phyloP scores from a whole-genome alignment of 1,140 invertebrate genomes.

The Varroa destructor region DNA sequence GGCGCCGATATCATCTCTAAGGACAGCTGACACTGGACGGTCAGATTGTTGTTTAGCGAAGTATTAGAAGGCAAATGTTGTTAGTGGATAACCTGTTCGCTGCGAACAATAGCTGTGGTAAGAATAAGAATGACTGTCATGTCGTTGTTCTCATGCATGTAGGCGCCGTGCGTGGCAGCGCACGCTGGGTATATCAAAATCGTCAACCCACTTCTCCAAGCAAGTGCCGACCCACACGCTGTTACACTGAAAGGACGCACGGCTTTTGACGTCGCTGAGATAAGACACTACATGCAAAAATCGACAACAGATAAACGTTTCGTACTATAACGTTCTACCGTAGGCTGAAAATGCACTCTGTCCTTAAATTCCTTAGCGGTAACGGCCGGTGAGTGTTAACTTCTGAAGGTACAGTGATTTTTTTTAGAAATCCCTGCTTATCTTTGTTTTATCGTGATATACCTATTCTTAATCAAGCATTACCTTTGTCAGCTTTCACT shows the following conservation, averaged over 20 bases:
- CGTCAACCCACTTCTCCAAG: constrained; percentile 37
- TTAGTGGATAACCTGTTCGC: constrained; percentile 1
- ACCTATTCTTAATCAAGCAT: too few relatives aligned
- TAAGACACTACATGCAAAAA: constrained; percentile 29
- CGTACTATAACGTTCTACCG: too few relatives aligned
- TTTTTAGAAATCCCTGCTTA: too few relatives aligned
- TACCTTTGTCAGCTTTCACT: too few relatives aligned
- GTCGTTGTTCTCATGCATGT: constrained; percentile 29
- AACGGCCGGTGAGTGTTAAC: too few relatives aligned
- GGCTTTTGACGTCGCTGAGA: constrained; percentile 39
- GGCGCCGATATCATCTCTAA: constrained; percentile 39
- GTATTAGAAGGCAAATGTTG: too few relatives aligned
- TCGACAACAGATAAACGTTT: too few relatives aligned
- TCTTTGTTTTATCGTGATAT: too few relatives aligned
- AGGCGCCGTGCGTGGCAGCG: constrained; percentile 40
- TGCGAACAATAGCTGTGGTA: constrained; percentile 16
- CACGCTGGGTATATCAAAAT: constrained; percentile 36
- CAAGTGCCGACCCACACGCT: constrained; percentile 36
- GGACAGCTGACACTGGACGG: constrained; percentile 40
- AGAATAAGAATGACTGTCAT: constrained; percentile 23
- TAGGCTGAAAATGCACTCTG: too few relatives aligned
- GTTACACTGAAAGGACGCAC: constrained; percentile 38
- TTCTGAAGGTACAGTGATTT: too few relatives aligned
- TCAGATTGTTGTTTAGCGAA: constrained; percentile 34
- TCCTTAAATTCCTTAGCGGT: too few relatives aligned